These are phyloP conservation scores for Anguilla marmorata DNA, from an alignment of 2,797 vertebrate species.

Conservation along the genomic window DNA sequence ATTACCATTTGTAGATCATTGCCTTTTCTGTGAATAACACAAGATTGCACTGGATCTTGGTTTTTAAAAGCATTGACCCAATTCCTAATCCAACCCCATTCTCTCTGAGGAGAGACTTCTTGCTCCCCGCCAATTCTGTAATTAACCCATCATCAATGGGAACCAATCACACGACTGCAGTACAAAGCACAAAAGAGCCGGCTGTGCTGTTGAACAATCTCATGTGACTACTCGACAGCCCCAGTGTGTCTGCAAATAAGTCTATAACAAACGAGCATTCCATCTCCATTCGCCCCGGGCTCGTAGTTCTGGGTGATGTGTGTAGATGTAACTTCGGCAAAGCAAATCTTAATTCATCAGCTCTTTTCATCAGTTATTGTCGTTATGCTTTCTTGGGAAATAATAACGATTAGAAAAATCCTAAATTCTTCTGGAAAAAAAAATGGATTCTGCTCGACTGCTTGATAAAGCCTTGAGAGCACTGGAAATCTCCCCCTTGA, in stretches of 20 bases:
- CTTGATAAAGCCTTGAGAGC: neutral
- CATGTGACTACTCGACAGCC: neutral
- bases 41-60: neutral
- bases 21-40: neutral
- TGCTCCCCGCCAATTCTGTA: neutral
- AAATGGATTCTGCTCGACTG: neutral
- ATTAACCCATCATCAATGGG: conserved; percentile 5
- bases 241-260: neutral
- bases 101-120: neutral
- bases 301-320: neutral
- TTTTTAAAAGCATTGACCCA: neutral
- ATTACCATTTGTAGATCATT: neutral
- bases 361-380: neutral
- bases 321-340: neutral
- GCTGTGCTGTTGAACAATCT: neutral
- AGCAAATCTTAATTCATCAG: neutral
- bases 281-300: neutral
- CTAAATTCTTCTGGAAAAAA: neutral
- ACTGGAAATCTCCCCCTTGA: neutral
- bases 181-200: neutral
- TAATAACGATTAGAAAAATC: neutral
- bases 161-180: neutral
- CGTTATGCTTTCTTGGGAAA: neutral
- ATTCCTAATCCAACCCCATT: neutral
- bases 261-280: neutral